These are phyloP conservation scores for Clanis bilineata DNA, from an alignment of 2,888 invertebrate species.

Conservation along the genomic window DNA sequence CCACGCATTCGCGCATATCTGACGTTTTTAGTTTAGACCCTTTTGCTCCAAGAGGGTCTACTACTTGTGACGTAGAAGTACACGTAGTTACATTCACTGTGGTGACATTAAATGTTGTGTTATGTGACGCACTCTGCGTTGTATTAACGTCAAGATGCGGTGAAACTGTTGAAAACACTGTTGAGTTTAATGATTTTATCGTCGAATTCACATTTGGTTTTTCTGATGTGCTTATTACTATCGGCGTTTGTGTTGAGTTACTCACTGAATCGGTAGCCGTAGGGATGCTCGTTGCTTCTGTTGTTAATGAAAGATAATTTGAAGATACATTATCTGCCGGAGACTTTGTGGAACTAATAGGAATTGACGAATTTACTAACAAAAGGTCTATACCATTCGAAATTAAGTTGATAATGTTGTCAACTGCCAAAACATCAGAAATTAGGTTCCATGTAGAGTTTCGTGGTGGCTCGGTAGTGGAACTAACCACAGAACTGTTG, in stretches of 20 bases:
- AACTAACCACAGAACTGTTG: slow-evolving; percentile 1
- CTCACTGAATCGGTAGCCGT: background rate
- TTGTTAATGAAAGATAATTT: background rate
- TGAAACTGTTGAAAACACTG: slow-evolving; percentile 17
- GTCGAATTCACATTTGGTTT: background rate
- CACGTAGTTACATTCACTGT: slow-evolving; percentile 45
- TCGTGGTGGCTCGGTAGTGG: background rate
- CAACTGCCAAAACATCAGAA: background rate
- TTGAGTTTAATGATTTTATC: background rate
- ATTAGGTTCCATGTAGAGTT: background rate
- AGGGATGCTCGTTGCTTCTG: background rate
- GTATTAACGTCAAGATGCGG: slow-evolving; percentile 10
- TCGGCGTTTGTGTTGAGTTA: slow-evolving; percentile 17
- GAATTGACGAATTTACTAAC: slow-evolving; percentile 10
- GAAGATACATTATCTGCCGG: background rate
- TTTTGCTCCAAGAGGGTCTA: slow-evolving; percentile 58
- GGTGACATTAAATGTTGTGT: slow-evolving; percentile 31
- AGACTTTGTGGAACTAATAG: background rate
- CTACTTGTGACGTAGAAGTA: slow-evolving; percentile 35
- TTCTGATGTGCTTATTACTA: slow-evolving; percentile 9
- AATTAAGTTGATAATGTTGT: background rate
- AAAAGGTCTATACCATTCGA: background rate
- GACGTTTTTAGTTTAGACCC: slow-evolving; percentile 50
- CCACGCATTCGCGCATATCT: slow-evolving; percentile 52
- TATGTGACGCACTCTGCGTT: slow-evolving; percentile 8